phyloP scores from a whole-genome alignment of 2,113 vertebrate genomes.

The Puma concolor region DNA sequence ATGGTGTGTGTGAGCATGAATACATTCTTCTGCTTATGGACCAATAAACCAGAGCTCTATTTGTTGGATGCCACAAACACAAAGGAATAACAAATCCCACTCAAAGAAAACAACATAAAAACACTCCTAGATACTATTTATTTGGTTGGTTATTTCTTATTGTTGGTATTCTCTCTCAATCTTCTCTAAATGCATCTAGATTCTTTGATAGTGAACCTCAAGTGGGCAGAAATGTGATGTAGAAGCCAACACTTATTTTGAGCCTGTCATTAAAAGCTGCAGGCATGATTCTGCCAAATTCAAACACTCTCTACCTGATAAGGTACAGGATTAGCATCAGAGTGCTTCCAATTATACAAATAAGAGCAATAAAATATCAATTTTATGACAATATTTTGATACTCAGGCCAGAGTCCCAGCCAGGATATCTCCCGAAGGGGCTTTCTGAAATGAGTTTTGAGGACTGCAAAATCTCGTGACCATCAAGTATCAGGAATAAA shows the following conservation, averaged over 20 bases:
- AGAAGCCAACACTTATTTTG: background rate
- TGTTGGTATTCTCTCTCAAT: background rate
- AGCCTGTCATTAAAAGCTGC: background rate
- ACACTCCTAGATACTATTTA: background rate
- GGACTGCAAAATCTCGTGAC: background rate
- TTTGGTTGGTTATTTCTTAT: background rate
- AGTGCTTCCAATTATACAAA: background rate
- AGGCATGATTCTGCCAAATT: background rate
- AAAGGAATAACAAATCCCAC: background rate
- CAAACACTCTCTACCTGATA: background rate
- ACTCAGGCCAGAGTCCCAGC: background rate
- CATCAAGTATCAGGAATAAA: background rate
- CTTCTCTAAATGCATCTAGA: background rate
- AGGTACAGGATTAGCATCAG: too few species aligned
- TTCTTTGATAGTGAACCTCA: background rate
- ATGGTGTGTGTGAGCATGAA: background rate
- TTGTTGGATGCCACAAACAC: background rate
- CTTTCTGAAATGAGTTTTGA: conserved; percentile 10
- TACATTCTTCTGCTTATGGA: background rate
- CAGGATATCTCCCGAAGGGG: background rate
- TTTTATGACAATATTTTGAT: background rate
- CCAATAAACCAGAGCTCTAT: background rate
- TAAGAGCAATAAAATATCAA: background rate
- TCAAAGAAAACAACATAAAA: background rate
- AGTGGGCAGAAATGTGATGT: background rate